Percentiles rank a stretch among this genome's conserved stretches.
Evolutionary conservation across 2,113 vertebrate genomes (phyloP).

Genomic region (Indicator maculatus): DNA sequence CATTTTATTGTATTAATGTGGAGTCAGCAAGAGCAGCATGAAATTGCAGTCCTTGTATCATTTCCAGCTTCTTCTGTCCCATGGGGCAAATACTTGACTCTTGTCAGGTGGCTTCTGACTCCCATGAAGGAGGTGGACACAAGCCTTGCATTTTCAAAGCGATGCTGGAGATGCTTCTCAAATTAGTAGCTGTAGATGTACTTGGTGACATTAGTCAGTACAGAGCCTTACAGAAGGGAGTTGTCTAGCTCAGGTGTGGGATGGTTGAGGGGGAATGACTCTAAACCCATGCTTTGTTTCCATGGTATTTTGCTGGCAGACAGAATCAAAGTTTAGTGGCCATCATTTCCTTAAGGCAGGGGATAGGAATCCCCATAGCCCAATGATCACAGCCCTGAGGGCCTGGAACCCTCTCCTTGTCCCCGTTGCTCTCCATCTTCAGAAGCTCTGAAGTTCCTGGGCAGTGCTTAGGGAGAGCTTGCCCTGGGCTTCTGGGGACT

Average conservation of each 20-base stretch:
- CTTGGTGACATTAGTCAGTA: too few species aligned
- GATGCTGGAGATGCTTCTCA: not conserved
- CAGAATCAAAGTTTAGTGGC: not conserved
- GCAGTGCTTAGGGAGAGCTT: not conserved
- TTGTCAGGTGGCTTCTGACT: not conserved
- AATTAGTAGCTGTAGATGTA: not conserved
- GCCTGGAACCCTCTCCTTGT: not conserved
- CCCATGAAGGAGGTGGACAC: accelerated
- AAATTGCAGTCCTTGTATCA: not conserved
- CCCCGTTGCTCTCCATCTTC: not conserved
- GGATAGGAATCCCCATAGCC: not conserved
- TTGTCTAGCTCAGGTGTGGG: not conserved
- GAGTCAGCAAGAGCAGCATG: not conserved
- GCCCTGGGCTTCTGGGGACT: not conserved
- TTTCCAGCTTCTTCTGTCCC: not conserved
- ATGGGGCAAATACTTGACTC: not conserved
- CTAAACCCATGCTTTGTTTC: not conserved
- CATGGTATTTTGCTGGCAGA: not conserved
- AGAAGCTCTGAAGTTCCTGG: not conserved
- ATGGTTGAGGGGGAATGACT: not conserved
- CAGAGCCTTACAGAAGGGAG: too few species aligned
- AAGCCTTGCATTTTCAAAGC: not conserved
- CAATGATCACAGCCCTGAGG: not conserved
- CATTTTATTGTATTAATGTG: not conserved
- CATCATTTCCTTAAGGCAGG: not conserved